Evolutionary conservation across 2,888 invertebrate species (phyloP).

Genomic region (Psococerastis gibbosa): DNA sequence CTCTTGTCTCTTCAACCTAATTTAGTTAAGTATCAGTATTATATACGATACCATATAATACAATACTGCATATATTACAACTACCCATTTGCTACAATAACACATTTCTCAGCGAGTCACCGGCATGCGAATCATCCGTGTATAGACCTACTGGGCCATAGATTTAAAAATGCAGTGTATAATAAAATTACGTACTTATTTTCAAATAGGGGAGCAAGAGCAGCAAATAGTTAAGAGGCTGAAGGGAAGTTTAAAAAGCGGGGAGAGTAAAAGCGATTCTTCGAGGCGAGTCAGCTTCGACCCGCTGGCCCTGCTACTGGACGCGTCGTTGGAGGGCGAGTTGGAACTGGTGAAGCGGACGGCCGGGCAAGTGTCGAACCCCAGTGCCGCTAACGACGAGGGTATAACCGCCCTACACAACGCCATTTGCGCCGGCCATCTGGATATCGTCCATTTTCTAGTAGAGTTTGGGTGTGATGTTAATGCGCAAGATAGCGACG

Average conservation of each 20-base stretch:
- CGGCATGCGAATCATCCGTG: no score
- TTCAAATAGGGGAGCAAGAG: no score
- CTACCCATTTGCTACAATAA: no score
- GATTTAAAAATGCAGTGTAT: no score
- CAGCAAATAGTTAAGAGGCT: conserved; percentile 29
- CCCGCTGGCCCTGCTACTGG: conserved; percentile 84
- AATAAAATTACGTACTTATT: no score
- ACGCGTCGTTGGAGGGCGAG: conserved; percentile 96
- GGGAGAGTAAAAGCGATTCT: conserved; percentile 18
- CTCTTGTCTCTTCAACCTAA: no score
- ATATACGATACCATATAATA: no score
- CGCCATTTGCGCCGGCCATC: conserved; percentile 97
- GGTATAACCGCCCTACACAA: conserved; percentile 99
- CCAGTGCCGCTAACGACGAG: conserved; percentile 95
- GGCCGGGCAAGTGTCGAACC: conserved; percentile 83
- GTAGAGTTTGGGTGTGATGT: conserved; percentile 98
- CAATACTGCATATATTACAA: no score
- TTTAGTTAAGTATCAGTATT: no score
- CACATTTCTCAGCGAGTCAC: no score
- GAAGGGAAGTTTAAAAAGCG: conserved; percentile 56
- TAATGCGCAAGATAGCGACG: conserved; percentile 96
- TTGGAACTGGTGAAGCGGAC: conserved; percentile 91
- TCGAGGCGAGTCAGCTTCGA: conserved; percentile 88
- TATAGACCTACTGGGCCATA: no score
- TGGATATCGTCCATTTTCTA: conserved; percentile 93